Base-by-base conservation (phyloP, 2,888 invertebrate species). In the Nomada flava region DNA sequence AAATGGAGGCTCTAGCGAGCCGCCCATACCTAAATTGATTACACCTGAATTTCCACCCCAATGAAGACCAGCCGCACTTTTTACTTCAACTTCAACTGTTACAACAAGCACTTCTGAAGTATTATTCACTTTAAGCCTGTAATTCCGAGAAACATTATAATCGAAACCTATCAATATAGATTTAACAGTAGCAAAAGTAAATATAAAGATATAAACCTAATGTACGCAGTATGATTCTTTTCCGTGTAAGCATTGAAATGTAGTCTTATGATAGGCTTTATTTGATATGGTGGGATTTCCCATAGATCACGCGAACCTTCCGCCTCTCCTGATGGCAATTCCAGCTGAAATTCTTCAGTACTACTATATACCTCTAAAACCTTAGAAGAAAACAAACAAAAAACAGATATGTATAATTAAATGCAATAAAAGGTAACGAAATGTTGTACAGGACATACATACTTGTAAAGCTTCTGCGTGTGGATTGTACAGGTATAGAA, bases 401-500 rank as follows among this genome's bases (percentile, higher is more conserved):
- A 13, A 57, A 11, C 13, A 26, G 20, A 26, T 23, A 23, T 23
- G 23, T 42, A 20, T 42, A 73, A 42, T 11, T 65, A 29, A 23
- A 13, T 15, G 5, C 20, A 20, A 50, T 20, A 59, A 15, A 57
- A 13, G 53, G 15, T 13, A 26, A n/a, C 44, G 29, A 55, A 57
- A 13, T 64, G 13, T 3, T 29, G 42, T 20, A 44, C 29, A 57
- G 29, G 72, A 47, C 36, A 10, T 71, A 72, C 71, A n/a, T 94
- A 98, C 97, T 96, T 98, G 98, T 94, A 99, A 95, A 78, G 97
- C 95, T 90, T 96, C 96, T 90, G 96, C 95, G 93, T 98, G 97
- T 87, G 99, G 99, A 96, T 99, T 99, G 95, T 98, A 97, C 95
- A 99, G 96, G 90, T 97, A 96, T 92, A 99, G 97, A 92, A 97